These are phyloP conservation scores for Platypus cylindrus DNA, from an alignment of 2,888 invertebrate species.

Conservation along the genomic window DNA sequence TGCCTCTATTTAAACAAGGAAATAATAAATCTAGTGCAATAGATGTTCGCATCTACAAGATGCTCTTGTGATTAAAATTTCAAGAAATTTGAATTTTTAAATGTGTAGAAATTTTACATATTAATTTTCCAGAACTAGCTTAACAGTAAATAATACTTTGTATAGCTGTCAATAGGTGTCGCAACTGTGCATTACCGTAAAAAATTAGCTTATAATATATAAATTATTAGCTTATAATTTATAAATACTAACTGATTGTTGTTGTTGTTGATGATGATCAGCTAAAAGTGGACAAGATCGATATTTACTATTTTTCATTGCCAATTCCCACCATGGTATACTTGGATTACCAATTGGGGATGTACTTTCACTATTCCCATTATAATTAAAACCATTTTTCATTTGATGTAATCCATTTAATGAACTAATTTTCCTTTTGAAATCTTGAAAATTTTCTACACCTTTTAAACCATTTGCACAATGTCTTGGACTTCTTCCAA, in stretches of 20 bases:
- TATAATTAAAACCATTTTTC: constrained; percentile 5
- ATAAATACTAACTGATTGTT: constrained; percentile 17
- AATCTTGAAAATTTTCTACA: constrained; percentile 8
- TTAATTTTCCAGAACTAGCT: too few relatives aligned
- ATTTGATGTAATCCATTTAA: constrained; percentile 4
- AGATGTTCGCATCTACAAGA: too few relatives aligned
- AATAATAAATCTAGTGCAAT: too few relatives aligned
- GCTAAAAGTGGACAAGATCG: constrained; percentile 76
- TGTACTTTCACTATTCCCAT: constrained; percentile 9
- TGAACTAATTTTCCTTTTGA: constrained; percentile 8
- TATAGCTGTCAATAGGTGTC: too few relatives aligned
- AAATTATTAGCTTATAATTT: too few relatives aligned
- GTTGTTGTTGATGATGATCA: constrained; percentile 58
- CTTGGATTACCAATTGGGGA: constrained; percentile 41
- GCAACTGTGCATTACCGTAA: too few relatives aligned
- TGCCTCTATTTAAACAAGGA: too few relatives aligned
- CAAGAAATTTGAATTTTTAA: too few relatives aligned
- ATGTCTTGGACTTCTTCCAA: constrained; percentile 5
- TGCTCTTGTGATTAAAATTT: too few relatives aligned
- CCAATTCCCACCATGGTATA: constrained; percentile 82
- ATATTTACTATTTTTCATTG: constrained; percentile 62
- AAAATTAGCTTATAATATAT: too few relatives aligned
- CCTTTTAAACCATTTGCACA: constrained; percentile 6
- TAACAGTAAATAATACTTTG: too few relatives aligned
- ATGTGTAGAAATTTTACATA: too few relatives aligned